A percentile compares a stretch with the other conserved stretches of the same genome.
phyloP scores from a whole-genome alignment of 2,113 vertebrate species.

The Orthonyx spaldingii region DNA sequence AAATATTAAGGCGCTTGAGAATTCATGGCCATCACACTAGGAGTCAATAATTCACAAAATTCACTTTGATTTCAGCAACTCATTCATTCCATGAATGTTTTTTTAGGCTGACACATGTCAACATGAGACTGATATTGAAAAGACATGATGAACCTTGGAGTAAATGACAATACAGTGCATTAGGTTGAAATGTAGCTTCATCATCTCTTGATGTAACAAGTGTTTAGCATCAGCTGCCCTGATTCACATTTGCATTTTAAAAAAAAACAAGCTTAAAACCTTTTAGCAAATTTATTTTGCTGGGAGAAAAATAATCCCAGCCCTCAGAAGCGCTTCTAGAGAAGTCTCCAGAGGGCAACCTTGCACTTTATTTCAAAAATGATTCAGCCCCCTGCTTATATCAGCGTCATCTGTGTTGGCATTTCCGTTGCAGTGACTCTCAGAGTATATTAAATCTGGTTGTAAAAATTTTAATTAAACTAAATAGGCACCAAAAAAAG shows the following conservation, averaged over 20 bases:
- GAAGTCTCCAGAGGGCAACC: slow-evolving; percentile 53
- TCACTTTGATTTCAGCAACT: background rate
- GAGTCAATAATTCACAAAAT: background rate
- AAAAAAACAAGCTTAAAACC: background rate
- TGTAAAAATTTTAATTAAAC: background rate
- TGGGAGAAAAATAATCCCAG: background rate
- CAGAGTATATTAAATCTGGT: background rate
- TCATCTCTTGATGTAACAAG: background rate
- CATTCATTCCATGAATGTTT: no score
- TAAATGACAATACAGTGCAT: background rate
- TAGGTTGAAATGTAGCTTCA: background rate
- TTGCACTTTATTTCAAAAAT: slow-evolving; percentile 16
- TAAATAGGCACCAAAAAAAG: background rate
- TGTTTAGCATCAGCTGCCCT: background rate
- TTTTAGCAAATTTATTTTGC: background rate
- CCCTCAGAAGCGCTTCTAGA: background rate
- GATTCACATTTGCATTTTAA: background rate
- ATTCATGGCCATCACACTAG: background rate
- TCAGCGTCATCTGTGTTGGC: background rate
- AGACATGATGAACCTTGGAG: background rate
- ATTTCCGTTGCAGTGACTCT: background rate
- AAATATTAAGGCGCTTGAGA: background rate
- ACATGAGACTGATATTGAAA: background rate
- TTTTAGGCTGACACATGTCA: background rate
- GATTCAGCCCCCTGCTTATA: background rate